Percentiles rank a stretch among this genome's conserved stretches.
phyloP scores from a whole-genome alignment of 2,888 invertebrate species.

The Dioctria rufipes region DNA sequence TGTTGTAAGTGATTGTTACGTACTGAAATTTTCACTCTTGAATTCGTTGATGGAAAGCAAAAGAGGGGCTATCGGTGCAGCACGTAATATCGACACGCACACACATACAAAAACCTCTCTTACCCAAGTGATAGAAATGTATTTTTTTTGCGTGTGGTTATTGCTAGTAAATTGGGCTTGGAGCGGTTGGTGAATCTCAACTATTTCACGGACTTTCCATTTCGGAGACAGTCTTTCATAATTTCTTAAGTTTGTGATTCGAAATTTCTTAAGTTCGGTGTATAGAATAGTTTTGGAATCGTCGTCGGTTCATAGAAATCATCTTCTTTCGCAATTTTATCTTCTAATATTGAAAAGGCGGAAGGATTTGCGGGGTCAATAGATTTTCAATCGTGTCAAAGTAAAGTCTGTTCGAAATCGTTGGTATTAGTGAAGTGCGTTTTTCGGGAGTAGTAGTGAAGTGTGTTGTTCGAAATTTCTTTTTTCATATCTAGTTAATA shows the following conservation, averaged over 20 bases:
- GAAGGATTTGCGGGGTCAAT: neutral
- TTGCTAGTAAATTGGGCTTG: neutral
- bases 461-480: neutral
- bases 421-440: neutral
- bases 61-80: neutral
- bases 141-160: neutral
- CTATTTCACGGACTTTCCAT: slow-evolving; percentile 39
- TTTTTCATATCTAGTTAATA: neutral
- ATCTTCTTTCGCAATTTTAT: slow-evolving; percentile 2
- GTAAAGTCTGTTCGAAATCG: neutral
- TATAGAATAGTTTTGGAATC: neutral
- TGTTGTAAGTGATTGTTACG: neutral
- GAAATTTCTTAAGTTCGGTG: neutral
- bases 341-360: neutral
- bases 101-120: neutral
- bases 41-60: neutral
- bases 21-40: neutral
- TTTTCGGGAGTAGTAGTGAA: neutral
- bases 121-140: neutral
- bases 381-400: neutral
- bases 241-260: slow-evolving; percentile 22
- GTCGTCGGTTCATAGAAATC: too few species aligned
- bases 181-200: slow-evolving; percentile 25
- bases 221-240: slow-evolving; percentile 50
- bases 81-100: neutral